Percentiles rank a stretch among this genome's conserved stretches.
phyloP scores from a whole-genome alignment of 2,888 invertebrate genomes.

The Syritta pipiens region DNA sequence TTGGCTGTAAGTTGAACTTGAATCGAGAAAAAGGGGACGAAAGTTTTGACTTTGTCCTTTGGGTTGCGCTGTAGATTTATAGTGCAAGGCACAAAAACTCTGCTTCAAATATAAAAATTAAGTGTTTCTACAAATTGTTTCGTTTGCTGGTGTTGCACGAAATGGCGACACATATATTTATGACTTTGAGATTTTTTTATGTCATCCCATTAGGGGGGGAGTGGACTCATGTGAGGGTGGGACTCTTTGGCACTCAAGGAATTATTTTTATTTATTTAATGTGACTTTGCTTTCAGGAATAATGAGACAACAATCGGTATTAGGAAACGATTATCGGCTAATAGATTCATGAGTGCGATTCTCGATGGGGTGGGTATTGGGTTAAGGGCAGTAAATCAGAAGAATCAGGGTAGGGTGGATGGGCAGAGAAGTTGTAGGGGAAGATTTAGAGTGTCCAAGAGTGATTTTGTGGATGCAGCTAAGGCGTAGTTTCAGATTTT shows the following conservation, averaged over 20 bases:
- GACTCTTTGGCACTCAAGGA: constrained; percentile 6
- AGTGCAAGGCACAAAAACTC: not conserved
- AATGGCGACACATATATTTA: constrained; percentile 74
- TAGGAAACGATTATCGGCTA: constrained; percentile 57
- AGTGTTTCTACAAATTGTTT: constrained; percentile 71
- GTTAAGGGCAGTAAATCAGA: not conserved
- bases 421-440: not conserved
- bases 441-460: too few species aligned
- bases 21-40: constrained; percentile 27
- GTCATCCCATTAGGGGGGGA: constrained; percentile 65
- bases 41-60: constrained; percentile 45
- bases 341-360: constrained; percentile 32
- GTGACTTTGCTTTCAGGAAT: constrained; percentile 58
- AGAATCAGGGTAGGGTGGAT: not conserved
- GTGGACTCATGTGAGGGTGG: not conserved
- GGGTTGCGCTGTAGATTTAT: constrained; percentile 55
- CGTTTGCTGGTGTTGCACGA: constrained; percentile 11
- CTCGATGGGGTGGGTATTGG: not conserved
- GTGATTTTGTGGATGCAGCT: too few species aligned
- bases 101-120: constrained; percentile 47
- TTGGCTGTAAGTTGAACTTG: constrained; percentile 41
- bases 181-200: constrained; percentile 70
- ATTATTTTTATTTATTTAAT: constrained; percentile 64
- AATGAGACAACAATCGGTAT: constrained; percentile 32
- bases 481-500: too few species aligned